Base-by-base conservation (phyloP, 2,888 invertebrate species). In the Emmelina monodactyla region DNA sequence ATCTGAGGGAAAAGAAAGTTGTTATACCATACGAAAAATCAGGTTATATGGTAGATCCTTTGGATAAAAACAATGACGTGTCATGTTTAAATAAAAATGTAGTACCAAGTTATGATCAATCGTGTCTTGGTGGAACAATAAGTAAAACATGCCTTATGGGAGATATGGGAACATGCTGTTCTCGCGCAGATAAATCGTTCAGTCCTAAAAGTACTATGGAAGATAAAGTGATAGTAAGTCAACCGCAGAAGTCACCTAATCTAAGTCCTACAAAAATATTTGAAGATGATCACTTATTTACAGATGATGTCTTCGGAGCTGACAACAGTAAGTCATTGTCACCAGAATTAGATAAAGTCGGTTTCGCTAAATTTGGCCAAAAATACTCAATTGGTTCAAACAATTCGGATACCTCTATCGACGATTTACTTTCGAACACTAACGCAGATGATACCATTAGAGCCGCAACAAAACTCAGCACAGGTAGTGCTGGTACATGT, bases 391-490 rank as follows among this genome's bases (percentile, higher is more conserved):
- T 66, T 34, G 83, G 85, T 1, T 85, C 85, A 0, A 85, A 85
- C 46, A 85, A 85, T 55, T 85, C 85, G 1, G 85, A 85, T 49
- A 85, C 85, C 1, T 85, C 85, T 3, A 82, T 84, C 31, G 85
- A 85, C 50, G 85, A 85, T 52, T 72, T 85, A 37, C 51, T 85
- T 1, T 85, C 84, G 2, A 75, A 79, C 40, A 84, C 84, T 0
- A 83, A 81, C 50, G 69, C 81, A 19, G 85, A 85, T 30, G 85
- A 85, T 34, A 82, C 83, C 19, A 68, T 79, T 22, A 78, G 83
- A 4, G 75, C 82, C 14, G 68, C 73, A 7, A 67, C 79, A 13
- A 71, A 84, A 32, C 53, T 76, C 12, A 75, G 76, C 48, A 79
- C 82, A 35, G 75, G 73, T 15, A 76, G 75, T 37, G 50, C 81